Evolutionary conservation across 1,140 invertebrate genomes (phyloP), one percentile per base, ranked within the genome.

Genomic region (Melanaphis sacchari): DNA sequence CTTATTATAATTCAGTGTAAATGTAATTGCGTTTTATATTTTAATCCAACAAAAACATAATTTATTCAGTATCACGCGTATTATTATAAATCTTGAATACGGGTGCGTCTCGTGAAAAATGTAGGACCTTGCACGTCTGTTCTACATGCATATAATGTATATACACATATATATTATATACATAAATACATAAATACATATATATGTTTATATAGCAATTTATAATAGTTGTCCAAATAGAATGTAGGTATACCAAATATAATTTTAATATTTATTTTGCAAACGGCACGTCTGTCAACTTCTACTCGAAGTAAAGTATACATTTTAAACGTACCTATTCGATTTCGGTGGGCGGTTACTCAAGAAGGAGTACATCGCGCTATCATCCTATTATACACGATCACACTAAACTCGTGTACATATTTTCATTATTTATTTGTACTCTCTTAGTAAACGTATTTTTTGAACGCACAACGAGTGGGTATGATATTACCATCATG

Each of bases 231-330:
- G 59, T 76, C 31, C 59, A n/a, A 76, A n/a, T 76, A 76, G 31
- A 76, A 76, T 76, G 59, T 76, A 76, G 59, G 31, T 76, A 76
- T 76, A 76, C 59, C 31, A 76, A 76, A 76, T 76, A 76, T 6
- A 76, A 76, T 76, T 76, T 76, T n/a, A 76, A 76, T 76, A 76
- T 76, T 76, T 76, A 76, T 76, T 76, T 76, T 76, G 59, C 59
- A 76, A 76, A n/a, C 31, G n/a, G 59, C 59, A n/a, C 31, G 31
- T n/a, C 59, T 76, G 59, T 76, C 59, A 76, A 36, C n/a, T 76
- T 76, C 31, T 76, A 76, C 59, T 76, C n/a, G 59, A 76, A n/a
- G 15, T n/a, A 36, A 76, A 76, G n/a, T 76, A n/a, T 76, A n/a
- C 15, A 66, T 66, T 52, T 52, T 52, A 31, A 31, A 76, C 59